Evolutionary conservation across 2,113 vertebrate genomes (phyloP).

Genomic region (Chiloscyllium plagiosum): DNA sequence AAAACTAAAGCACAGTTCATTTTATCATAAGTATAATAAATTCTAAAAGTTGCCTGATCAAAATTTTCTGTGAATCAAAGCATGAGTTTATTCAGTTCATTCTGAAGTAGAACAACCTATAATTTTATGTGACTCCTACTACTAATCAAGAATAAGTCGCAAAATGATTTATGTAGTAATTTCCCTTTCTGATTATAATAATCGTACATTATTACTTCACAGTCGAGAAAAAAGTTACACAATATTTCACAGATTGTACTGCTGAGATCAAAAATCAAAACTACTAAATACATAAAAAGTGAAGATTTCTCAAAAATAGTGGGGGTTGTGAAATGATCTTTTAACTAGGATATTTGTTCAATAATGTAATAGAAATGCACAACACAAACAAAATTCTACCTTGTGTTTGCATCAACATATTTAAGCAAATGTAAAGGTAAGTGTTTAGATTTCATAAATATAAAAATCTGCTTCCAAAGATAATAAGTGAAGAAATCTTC

Average conservation of each 20-base stretch:
- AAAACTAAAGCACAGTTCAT: neutral
- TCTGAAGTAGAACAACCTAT: neutral
- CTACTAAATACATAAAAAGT: neutral
- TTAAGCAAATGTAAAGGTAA: neutral
- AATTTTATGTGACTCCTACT: slow-evolving; percentile 15
- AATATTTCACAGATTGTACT: neutral
- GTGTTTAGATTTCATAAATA: neutral
- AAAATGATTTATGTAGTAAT: slow-evolving; percentile 21
- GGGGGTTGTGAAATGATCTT: neutral
- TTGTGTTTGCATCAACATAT: neutral
- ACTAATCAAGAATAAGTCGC: neutral
- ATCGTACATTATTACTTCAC: neutral
- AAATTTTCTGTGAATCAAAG: slow-evolving; percentile 16
- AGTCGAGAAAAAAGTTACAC: neutral
- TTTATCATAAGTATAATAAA: neutral
- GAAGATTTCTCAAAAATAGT: neutral
- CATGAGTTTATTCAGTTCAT: neutral
- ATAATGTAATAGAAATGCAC: neutral
- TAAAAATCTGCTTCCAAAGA: neutral
- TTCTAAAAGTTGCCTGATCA: neutral
- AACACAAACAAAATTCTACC: neutral
- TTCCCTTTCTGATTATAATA: neutral
- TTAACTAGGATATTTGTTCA: neutral
- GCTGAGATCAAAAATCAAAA: neutral
- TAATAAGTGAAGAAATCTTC: neutral